These are phyloP conservation scores for Nomada goodeniana DNA, from an alignment of 2,888 invertebrate species.

Conservation along the genomic window DNA sequence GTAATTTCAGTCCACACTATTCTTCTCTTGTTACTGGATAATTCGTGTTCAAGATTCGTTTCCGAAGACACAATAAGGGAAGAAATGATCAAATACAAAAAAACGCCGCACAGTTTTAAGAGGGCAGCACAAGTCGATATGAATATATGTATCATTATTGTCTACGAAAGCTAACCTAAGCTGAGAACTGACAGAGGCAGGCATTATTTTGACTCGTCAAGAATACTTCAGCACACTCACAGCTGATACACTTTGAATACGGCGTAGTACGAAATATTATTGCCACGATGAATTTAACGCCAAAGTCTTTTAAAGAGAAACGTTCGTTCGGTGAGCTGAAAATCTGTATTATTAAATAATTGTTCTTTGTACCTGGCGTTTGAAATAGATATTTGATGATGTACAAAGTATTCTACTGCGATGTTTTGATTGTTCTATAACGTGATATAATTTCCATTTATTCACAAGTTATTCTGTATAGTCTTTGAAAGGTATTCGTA, in stretches of 20 bases:
- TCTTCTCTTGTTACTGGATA: constrained; percentile 10
- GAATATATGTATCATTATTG: constrained; percentile 43
- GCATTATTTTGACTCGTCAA: constrained; percentile 63
- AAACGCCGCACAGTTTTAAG: constrained; percentile 28
- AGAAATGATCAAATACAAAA: constrained; percentile 34
- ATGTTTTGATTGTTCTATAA: neutral
- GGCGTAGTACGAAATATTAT: constrained; percentile 59
- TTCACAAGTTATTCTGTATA: constrained; percentile 2
- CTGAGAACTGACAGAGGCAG: constrained; percentile 25
- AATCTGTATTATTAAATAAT: neutral
- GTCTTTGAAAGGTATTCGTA: neutral
- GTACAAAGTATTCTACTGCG: neutral
- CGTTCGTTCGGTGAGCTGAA: constrained; percentile 79
- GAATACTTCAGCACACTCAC: constrained; percentile 36
- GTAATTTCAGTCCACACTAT: no score
- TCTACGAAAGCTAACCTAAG: constrained; percentile 48
- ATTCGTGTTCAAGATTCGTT: constrained; percentile 27
- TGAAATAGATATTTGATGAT: constrained; percentile 21
- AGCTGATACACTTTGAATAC: constrained; percentile 57
- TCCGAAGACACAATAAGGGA: constrained; percentile 31
- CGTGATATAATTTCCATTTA: constrained; percentile 21
- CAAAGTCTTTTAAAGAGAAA: constrained; percentile 80
- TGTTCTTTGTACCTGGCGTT: constrained; percentile 2
- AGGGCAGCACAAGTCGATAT: constrained; percentile 52
- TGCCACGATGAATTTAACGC: constrained; percentile 73